Evolutionary conservation across 2,113 vertebrate species (phyloP), one percentile per base, ranked within the genome.

Genomic region (Philantomba maxwellii): DNA sequence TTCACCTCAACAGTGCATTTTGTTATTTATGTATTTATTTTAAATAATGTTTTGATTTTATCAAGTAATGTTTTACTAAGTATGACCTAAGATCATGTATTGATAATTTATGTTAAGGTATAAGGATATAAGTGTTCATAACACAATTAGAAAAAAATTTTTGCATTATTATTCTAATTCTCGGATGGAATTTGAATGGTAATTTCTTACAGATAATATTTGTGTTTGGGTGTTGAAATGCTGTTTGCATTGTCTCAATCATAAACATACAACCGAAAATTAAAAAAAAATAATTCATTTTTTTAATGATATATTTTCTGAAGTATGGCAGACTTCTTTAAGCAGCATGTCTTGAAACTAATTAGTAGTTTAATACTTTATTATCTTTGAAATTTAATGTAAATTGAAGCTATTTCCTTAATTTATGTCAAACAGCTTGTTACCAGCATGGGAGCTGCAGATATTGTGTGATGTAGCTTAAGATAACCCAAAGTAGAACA

Each of bases 401-500:
- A 96, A 94, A 95, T 97, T 83, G 28, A 90, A 94, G 53, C 77
- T 33, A 33, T 49, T 89, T 92, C 66, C 64, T 94, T 94, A 95
- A 94, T 95, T 96, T 94, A 93, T 98, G 75, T 97, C 94, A 66
- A 33, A 97, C 73, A 88, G 86, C 93, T 96, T 95, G 96, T 90
- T 96, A 58, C 51, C 90, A 95, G 86, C 70, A 53, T 90, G 94
- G 36, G 89, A 94, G 78, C 94, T 88, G 7, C 75, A 94, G 91
- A 87, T 94, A 95, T 5, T 93, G 45, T 97, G 87, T 96, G 92
- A 96, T 97, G 94, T 94, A 97, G 95, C 91, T 97, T 95, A 95
- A 82, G 60, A 93, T 87, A 78, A 93, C 64, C 53, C 97, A 97
- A 98, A 99, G 98, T 97, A 98, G 98, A 94, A 95, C 92, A 96